These are phyloP conservation scores for Colletes collaris DNA, from an alignment of 2,888 invertebrate genomes.

Conservation along the genomic window DNA sequence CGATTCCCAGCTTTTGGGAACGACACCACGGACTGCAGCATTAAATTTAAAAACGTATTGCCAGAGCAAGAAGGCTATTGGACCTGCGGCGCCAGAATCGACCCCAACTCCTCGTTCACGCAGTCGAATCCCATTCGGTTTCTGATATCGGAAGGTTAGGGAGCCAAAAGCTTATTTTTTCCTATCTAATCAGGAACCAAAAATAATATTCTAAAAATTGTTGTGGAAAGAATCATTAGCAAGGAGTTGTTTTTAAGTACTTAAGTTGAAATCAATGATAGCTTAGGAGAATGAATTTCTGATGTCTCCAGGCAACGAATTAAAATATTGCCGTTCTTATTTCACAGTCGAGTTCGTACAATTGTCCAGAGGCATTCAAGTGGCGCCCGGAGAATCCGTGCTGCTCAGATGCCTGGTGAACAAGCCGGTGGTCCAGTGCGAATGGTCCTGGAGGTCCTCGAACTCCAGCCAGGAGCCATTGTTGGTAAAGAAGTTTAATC, in stretches of 20 bases:
- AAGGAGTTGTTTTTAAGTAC: no score
- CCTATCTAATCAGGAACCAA: neutral
- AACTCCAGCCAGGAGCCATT: slow-evolving; percentile 77
- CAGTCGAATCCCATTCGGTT: slow-evolving; percentile 75
- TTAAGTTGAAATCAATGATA: no score
- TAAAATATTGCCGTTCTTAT: slow-evolving; percentile 11
- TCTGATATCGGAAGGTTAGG: slow-evolving; percentile 77
- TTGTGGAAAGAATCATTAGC: no score
- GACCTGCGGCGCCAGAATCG: slow-evolving; percentile 79
- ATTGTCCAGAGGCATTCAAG: slow-evolving; percentile 79
- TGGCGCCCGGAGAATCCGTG: slow-evolving; percentile 80
- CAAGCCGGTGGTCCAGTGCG: slow-evolving; percentile 80
- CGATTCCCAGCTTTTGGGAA: slow-evolving; percentile 78
- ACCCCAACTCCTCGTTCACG: slow-evolving; percentile 74
- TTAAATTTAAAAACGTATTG: slow-evolving; percentile 78
- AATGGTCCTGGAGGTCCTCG: slow-evolving; percentile 81
- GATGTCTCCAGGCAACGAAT: no score
- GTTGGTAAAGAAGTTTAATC: slow-evolving; percentile 77
- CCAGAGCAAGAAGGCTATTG: slow-evolving; percentile 80
- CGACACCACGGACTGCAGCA: slow-evolving; percentile 79
- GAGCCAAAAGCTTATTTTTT: no score
- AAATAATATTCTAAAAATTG: no score
- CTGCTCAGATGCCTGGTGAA: slow-evolving; percentile 79
- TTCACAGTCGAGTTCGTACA: slow-evolving; percentile 80
- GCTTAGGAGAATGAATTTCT: no score